Evolutionary conservation across 2,113 vertebrate genomes (phyloP), one percentile per base, ranked within the genome.

Genomic region (Rhinolophus ferrumequinum): DNA sequence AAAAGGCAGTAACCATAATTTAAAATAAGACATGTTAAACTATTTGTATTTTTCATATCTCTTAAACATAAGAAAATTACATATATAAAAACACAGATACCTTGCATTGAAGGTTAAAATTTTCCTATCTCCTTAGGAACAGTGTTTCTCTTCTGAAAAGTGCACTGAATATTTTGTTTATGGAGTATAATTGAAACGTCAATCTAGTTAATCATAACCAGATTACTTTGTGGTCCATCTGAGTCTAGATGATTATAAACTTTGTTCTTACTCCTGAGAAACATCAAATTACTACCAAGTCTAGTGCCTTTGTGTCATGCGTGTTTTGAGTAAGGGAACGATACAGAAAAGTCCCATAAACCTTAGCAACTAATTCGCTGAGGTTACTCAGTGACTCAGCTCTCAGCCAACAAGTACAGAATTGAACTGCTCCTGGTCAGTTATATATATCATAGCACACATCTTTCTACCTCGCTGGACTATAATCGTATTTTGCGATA

Each of bases 121-220:
- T 75, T 94, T 86, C 54, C 18, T 83, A 12, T 81, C 24, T 64
- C 33, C 64, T 95, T 8, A n/a, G 35, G 50, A 75, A 92, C 50
- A 67, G 7, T 76, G 33, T 75, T 91, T 41, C 24, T 90, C 24
- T 33, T 73, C 56, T 80, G 15, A 67, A 94, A 95, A 88, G 9
- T 64, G 0, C 33, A 73, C 13, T 56, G 30, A 80, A 38, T 89
- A 72, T 67, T 83, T 95, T 76, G 94, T 91, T 81, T 82, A 33
- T 70, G 21, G 26, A 92, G 70, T 3, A 72, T 73, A 94, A 93
- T 90, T 90, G 35, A 97, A 95, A 83, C 95, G 19, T 75, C 44
- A 33, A 35, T 66, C 41, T 79, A 70, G 2, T 81, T 94, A 82
- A 73, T 96, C 80, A 88, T 88, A 88, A 66, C 33, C 72, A 95